Percentiles rank a stretch among this genome's conserved stretches.
These are phyloP conservation scores for Xiphophorus maculatus DNA, from an alignment of 2,113 vertebrate species.

Conservation along the genomic window DNA sequence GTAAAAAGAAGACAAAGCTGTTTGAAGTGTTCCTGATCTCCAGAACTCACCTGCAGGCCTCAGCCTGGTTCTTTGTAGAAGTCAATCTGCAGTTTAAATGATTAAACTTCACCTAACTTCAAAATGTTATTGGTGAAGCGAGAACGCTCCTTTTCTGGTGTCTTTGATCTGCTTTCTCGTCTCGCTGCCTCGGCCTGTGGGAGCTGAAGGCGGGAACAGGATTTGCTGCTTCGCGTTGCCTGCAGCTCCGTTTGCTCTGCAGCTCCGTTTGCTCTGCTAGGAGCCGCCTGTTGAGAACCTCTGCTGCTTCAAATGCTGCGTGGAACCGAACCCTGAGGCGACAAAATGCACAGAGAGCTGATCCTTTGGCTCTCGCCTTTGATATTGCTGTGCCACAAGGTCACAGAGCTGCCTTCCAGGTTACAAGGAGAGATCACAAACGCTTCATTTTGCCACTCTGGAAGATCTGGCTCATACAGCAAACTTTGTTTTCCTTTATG, in stretches of 20 bases:
- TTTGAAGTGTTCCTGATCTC: background rate
- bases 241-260: constrained; percentile 33
- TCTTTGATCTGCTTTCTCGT: constrained; percentile 35
- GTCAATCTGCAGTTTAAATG: background rate
- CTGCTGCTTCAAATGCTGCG: constrained; percentile 64
- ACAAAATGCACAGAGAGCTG: constrained; percentile 47
- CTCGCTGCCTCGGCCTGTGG: constrained; percentile 25
- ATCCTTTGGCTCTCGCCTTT: constrained; percentile 50
- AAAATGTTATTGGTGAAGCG: constrained; percentile 8
- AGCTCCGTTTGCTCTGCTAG: constrained; percentile 34
- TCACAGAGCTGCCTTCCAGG: constrained; percentile 47
- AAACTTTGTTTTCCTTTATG: background rate
- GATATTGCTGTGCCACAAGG: constrained; percentile 59
- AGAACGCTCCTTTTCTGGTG: constrained; percentile 13
- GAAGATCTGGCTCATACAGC: background rate
- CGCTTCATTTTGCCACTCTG: constrained; percentile 34
- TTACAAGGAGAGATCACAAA: constrained; percentile 41
- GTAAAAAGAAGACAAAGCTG: background rate
- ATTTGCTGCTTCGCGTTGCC: constrained; percentile 50
- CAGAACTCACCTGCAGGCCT: background rate
- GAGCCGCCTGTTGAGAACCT: constrained; percentile 55
- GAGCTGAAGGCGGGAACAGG: constrained; percentile 40
- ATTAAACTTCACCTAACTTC: constrained; percentile 3
- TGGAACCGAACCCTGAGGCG: constrained; percentile 49
- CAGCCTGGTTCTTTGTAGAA: background rate